These are phyloP conservation scores for Nasonia longicornis DNA, from an alignment of 1,140 invertebrate genomes.

Conservation along the genomic window DNA sequence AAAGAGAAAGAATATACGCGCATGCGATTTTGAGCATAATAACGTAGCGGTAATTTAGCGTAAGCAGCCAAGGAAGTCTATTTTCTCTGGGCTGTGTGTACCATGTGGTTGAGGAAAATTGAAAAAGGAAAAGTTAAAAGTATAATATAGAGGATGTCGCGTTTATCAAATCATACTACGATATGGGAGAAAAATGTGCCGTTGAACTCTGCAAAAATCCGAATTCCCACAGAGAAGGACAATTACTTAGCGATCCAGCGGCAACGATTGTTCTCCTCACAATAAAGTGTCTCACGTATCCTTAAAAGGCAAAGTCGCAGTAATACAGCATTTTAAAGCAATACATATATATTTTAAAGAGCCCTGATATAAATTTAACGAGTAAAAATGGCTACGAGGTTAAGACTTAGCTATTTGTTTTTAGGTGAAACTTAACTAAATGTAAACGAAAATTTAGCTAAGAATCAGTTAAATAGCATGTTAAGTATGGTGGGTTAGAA, in stretches of 20 bases:
- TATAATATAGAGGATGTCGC: neutral
- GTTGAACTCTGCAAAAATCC: neutral
- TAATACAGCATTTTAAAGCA: neutral
- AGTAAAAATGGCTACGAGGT: no score
- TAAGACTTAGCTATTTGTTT: no score
- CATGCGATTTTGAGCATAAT: neutral
- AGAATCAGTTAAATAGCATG: no score
- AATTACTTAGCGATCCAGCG: neutral
- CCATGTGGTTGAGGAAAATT: neutral
- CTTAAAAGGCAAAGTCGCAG: neutral
- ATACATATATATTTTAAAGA: neutral
- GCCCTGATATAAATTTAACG: no score
- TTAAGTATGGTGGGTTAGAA: no score
- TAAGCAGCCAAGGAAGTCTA: neutral
- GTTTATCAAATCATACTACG: no score
- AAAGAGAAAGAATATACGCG: conserved; percentile 5
- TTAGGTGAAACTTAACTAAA: no score
- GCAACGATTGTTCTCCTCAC: conserved; percentile 1
- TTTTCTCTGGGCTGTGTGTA: neutral
- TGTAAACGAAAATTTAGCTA: no score
- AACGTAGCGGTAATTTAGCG: no score
- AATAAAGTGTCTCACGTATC: conserved; percentile 11
- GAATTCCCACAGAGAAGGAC: conserved; percentile 22
- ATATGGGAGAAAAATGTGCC: neutral
- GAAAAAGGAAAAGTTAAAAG: neutral